Base-by-base conservation (phyloP, 2,888 invertebrate species). In the Crocallis elinguaria region DNA sequence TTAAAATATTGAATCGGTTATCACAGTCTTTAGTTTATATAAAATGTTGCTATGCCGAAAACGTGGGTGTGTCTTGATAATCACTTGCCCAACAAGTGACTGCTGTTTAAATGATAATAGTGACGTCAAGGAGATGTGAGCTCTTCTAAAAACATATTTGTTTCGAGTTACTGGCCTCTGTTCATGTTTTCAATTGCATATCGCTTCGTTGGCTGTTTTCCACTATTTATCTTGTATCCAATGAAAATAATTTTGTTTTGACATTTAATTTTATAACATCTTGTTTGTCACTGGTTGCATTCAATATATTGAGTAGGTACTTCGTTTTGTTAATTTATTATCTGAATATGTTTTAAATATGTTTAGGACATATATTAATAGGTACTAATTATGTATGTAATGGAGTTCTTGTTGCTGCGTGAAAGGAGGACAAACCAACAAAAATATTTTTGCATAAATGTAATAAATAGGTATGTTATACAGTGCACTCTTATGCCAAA, bases 61-160 rank as follows among this genome's bases (percentile, higher is more conserved):
- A 48, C 74, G 88, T 86, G 89, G 90, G 90, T 91, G 90, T 91
- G 90, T 90, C 88, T 74, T 80, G 75, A 78, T 82, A 80, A 78
- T 77, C 75, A 73, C 71, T 76, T 67, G 62, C 53, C 61, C 63
- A 64, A 53, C 63, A 66, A 76, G 76, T 78, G 77, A 77, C 76
- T 77, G 73, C 33, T 44, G 46, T 43, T 62, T 67, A 23, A 66
- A 65, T 74, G 85, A 85, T 79, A 77, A 73, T 60, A 51, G 69
- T 73, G 76, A 82, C 88, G 88, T 88, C 83, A 82, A 66, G 19
- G 9, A 33, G 25, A 53, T 57, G 69, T 61, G 38, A 16, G 35
- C 44, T 71, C 73, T 73, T 79, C 76, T 79, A 81, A 82, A 87
- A 89, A 90, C 89, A 90, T 85, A 84, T 84, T 86, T 86, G 86